Percentiles rank a stretch among this genome's conserved stretches.
These are phyloP conservation scores for Oxygymnocypris stewartii DNA, from an alignment of 2,113 vertebrate species.

Conservation along the genomic window DNA sequence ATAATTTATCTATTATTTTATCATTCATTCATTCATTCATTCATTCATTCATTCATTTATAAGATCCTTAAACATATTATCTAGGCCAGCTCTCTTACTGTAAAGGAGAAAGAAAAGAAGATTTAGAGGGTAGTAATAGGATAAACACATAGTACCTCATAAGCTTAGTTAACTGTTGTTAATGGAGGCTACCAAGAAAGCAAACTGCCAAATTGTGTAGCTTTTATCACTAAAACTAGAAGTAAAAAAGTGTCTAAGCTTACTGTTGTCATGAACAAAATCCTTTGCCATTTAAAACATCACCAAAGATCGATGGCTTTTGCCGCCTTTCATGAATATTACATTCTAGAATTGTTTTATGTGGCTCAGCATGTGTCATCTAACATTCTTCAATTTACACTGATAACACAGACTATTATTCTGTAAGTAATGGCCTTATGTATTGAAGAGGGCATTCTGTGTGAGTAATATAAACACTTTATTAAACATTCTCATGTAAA, in stretches of 20 bases:
- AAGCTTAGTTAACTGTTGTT: not conserved
- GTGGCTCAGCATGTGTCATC: constrained; percentile 28
- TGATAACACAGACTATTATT: not conserved
- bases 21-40: too few species aligned
- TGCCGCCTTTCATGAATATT: constrained; percentile 10
- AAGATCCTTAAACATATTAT: constrained; percentile 13
- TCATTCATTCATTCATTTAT: too few species aligned
- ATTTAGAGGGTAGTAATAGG: not conserved
- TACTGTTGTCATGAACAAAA: not conserved
- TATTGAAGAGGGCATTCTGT: constrained; percentile 14
- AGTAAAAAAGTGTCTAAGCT: not conserved
- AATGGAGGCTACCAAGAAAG: not conserved
- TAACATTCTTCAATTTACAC: constrained; percentile 25
- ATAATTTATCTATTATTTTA: too few species aligned
- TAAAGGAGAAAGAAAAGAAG: not conserved
- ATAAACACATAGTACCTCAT: not conserved
- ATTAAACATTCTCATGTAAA: constrained; percentile 48
- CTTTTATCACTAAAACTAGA: not conserved
- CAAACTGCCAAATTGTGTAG: not conserved
- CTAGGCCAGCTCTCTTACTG: not conserved
- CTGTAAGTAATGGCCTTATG: constrained; percentile 8
- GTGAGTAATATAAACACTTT: constrained; percentile 37
- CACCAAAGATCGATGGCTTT: constrained; percentile 20
- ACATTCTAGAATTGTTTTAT: constrained; percentile 35
- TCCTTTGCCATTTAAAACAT: constrained; percentile 10